Evolutionary conservation across 2,113 vertebrate genomes (phyloP).

Genomic region (Chamaea fasciata): DNA sequence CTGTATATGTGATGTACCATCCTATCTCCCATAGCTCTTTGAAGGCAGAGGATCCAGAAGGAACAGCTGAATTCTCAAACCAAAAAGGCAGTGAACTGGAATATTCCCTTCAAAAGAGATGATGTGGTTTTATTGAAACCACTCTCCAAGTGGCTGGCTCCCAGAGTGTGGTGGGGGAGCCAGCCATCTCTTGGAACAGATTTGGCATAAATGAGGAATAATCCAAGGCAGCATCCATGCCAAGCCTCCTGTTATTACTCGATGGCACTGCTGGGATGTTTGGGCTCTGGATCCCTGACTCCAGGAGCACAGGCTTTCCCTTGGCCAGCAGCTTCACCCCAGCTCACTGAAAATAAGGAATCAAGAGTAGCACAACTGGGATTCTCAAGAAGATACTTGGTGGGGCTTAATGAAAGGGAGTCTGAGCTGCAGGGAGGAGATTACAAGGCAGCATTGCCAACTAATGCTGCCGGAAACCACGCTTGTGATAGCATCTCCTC

Average conservation of each 20-base stretch:
- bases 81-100: constrained; percentile 32
- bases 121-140: background rate
- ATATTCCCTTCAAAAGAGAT: constrained; percentile 31
- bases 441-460: background rate
- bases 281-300: background rate
- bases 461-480: background rate
- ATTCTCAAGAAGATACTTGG: background rate
- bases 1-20: background rate
- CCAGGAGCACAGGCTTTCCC: background rate
- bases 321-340: background rate
- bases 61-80: constrained; percentile 51
- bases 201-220: background rate
- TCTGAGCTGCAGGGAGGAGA: background rate
- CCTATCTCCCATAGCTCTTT: background rate
- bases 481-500: background rate
- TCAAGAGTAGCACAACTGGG: background rate
- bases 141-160: constrained; percentile 11
- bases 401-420: background rate
- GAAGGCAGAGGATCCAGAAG: constrained; percentile 29
- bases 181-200: constrained; percentile 17
- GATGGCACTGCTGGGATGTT: background rate
- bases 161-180: background rate
- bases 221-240: background rate
- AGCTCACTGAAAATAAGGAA: background rate
- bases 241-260: background rate